Conservation (phyloP, 2,888 invertebrate genomes). For the Eurytoma adleriae region DNA sequence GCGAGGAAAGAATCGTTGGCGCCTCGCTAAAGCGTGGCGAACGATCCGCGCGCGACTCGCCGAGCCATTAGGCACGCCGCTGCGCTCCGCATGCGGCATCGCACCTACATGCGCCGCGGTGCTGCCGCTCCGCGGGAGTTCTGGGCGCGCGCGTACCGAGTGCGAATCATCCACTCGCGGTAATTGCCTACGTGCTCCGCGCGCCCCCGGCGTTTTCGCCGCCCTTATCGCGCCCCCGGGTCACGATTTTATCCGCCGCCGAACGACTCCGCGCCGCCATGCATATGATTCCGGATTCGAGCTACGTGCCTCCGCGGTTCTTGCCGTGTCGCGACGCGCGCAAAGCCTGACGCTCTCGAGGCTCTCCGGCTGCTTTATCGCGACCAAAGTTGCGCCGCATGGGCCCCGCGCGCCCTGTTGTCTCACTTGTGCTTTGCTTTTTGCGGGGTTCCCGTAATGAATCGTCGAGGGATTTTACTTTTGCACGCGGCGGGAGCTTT, state of each 20-base stretch:
- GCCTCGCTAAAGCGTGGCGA: not conserved
- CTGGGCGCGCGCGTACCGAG: not conserved
- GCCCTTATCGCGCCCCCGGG: constrained; percentile 22
- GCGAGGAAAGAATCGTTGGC: not conserved
- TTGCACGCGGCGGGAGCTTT: too few relatives aligned
- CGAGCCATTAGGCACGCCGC: not conserved
- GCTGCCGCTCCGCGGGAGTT: too few relatives aligned
- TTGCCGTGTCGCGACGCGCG: too few relatives aligned
- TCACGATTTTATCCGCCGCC: constrained; percentile 10
- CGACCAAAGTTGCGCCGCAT: too few relatives aligned
- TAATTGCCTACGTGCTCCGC: constrained; percentile 59
- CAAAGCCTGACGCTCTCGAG: too few relatives aligned
- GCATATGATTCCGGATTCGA: not conserved
- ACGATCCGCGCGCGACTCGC: not conserved
- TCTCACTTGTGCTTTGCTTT: not conserved
- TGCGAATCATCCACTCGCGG: constrained; percentile 54
- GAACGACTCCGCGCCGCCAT: not conserved
- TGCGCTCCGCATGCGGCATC: constrained; percentile 7
- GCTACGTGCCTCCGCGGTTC: constrained; percentile 1
- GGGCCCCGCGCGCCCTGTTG: not conserved
- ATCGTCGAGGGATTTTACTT: too few relatives aligned
- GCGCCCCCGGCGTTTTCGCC: constrained; percentile 26
- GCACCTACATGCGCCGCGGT: not conserved
- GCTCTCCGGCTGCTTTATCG: too few relatives aligned
- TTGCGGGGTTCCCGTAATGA: too few relatives aligned